These are phyloP conservation scores for Lanistes nyassanus DNA, from an alignment of 1,140 invertebrate species.

Conservation along the genomic window DNA sequence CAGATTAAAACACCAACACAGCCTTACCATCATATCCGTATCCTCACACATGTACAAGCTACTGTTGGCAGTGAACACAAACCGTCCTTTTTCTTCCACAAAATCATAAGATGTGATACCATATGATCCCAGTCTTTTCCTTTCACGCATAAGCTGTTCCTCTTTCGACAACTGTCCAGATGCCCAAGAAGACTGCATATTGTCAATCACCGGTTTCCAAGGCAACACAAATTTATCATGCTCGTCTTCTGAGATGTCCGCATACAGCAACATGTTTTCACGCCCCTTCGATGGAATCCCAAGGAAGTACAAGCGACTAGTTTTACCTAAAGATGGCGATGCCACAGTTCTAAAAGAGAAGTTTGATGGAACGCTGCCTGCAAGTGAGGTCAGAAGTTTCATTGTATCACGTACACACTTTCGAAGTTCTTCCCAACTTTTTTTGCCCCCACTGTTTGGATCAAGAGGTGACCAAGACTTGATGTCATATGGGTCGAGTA, in stretches of 20 bases:
- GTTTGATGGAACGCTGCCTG: conserved; percentile 65
- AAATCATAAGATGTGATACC: conserved; percentile 95
- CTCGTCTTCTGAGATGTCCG: conserved; percentile 76
- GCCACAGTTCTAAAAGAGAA: conserved; percentile 72
- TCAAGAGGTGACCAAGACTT: conserved; percentile 32
- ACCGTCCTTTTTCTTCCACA: conserved; percentile 80
- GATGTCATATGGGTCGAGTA: conserved; percentile 41
- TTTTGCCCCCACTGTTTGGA: conserved; percentile 41
- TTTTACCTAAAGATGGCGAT: conserved; percentile 32
- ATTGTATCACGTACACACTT: conserved; percentile 84
- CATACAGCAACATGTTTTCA: conserved; percentile 88
- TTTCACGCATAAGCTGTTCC: conserved; percentile 89
- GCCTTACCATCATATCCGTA: conserved; percentile 12
- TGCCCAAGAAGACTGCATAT: conserved; percentile 73
- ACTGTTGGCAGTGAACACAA: conserved; percentile 90
- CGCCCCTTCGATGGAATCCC: conserved; percentile 84
- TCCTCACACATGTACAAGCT: conserved; percentile 85
- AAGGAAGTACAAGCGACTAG: conserved; percentile 83
- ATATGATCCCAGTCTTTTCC: conserved; percentile 87
- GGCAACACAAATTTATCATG: conserved; percentile 65
- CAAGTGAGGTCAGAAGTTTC: conserved; percentile 53
- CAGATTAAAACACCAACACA: too few species aligned
- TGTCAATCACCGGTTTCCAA: conserved; percentile 80
- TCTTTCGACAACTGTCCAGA: conserved; percentile 77
- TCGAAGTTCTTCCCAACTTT: conserved; percentile 81